A percentile compares a stretch with the other conserved stretches of the same genome.
Conservation (phyloP, 2,113 vertebrate genomes). For the Arvicanthis niloticus region DNA sequence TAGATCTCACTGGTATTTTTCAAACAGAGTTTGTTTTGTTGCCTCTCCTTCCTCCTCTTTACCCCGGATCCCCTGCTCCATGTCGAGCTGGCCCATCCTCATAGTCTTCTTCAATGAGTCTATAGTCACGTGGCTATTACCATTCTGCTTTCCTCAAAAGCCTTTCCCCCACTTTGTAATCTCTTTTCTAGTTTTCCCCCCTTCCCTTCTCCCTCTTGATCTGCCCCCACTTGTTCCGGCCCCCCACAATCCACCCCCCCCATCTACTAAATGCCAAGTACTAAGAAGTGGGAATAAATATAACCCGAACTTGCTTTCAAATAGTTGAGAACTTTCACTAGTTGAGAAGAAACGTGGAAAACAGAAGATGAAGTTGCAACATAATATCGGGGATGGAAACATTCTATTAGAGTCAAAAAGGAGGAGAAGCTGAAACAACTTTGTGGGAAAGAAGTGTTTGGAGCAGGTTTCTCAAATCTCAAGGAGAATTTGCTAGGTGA, state of each 20-base stretch:
- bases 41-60: neutral
- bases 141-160: neutral
- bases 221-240: no score
- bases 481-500: neutral
- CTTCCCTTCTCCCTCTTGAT: no score
- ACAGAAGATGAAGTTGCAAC: neutral
- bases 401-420: neutral
- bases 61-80: neutral
- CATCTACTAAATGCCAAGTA: neutral
- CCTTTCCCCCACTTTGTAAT: neutral
- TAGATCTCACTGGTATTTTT: neutral
- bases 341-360: neutral
- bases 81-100: neutral
- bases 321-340: neutral
- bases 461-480: neutral
- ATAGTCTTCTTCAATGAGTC: neutral
- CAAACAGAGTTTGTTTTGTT: neutral
- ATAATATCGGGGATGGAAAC: neutral
- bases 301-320: neutral
- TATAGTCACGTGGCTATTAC: neutral
- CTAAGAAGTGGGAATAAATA: neutral
- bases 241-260: no score
- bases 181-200: neutral
- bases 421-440: neutral
- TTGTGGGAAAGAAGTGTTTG: neutral